A percentile compares a stretch with the other conserved stretches of the same genome.
These are phyloP conservation scores for Rhimphoctona megacephalus DNA, from an alignment of 2,888 invertebrate species.

Conservation along the genomic window DNA sequence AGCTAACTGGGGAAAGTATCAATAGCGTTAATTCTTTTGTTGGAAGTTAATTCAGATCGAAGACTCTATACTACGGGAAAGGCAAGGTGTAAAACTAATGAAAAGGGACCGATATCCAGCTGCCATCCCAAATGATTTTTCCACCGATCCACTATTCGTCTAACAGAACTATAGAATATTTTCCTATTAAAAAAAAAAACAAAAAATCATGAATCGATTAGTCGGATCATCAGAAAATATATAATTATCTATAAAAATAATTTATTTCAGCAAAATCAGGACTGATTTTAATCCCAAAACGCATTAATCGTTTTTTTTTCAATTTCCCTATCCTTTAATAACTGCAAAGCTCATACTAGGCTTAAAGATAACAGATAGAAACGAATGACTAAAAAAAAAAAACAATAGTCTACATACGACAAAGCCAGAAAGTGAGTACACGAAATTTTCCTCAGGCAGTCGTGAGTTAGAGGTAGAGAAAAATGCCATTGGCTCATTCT, in stretches of 20 bases:
- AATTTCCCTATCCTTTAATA: too few species aligned
- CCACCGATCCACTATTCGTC: background rate
- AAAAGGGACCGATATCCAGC: background rate
- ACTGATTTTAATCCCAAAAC: too few species aligned
- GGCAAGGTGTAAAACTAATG: background rate
- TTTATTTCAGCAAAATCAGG: background rate
- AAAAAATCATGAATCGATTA: background rate
- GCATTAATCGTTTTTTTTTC: too few species aligned
- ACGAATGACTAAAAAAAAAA: background rate
- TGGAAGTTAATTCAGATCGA: background rate
- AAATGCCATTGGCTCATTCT: background rate
- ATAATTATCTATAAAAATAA: background rate
- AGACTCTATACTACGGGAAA: background rate
- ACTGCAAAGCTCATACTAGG: too few species aligned
- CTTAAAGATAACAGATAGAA: background rate
- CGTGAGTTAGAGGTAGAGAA: background rate
- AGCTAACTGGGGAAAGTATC: background rate
- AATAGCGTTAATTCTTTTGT: slow-evolving; percentile 5
- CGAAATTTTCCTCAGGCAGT: background rate
- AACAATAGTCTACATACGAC: background rate
- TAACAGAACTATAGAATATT: background rate
- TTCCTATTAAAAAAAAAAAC: background rate
- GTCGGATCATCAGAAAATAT: background rate
- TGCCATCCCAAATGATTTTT: background rate
- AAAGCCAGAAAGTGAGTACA: slow-evolving; percentile 2